phyloP scores from a whole-genome alignment of 2,888 invertebrate species.

The Chironomus tentans region DNA sequence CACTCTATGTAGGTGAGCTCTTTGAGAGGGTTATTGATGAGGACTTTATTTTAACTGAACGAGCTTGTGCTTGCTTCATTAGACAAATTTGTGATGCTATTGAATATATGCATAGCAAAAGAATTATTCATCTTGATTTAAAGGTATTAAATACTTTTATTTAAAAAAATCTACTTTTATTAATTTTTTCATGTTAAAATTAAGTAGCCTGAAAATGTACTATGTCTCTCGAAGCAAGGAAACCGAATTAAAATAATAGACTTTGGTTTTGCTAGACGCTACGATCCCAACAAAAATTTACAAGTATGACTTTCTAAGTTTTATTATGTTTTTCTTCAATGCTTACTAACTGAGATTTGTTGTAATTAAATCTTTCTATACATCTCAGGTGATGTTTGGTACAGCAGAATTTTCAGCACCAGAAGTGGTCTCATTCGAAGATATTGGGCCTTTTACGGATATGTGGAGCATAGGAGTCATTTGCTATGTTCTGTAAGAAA shows the following conservation, averaged over 20 bases:
- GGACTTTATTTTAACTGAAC: constrained; percentile 88
- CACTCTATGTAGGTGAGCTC: constrained; percentile 74
- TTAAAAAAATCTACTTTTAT: not conserved
- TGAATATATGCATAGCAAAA: constrained; percentile 84
- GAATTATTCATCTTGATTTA: constrained; percentile 88
- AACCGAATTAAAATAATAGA: constrained; percentile 95
- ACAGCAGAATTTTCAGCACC: constrained; percentile 95
- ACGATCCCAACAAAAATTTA: constrained; percentile 75
- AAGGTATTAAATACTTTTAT: no score
- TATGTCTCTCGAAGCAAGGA: constrained; percentile 82
- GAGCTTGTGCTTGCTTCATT: constrained; percentile 88
- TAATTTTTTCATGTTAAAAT: constrained; percentile 32
- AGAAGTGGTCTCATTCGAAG: constrained; percentile 73
- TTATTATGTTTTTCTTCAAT: not conserved
- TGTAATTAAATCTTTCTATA: not conserved
- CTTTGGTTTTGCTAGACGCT: constrained; percentile 84
- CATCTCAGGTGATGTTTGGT: constrained; percentile 62
- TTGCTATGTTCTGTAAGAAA: constrained; percentile 86
- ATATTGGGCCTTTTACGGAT: constrained; percentile 83
- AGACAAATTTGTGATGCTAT: constrained; percentile 92
- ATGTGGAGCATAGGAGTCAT: constrained; percentile 97
- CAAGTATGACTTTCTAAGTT: constrained; percentile 40
- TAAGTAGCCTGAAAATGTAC: constrained; percentile 90
- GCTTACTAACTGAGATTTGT: no score
- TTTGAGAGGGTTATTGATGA: constrained; percentile 95